These are phyloP conservation scores for Aphyosemion australe DNA, from an alignment of 2,113 vertebrate genomes.

Conservation along the genomic window DNA sequence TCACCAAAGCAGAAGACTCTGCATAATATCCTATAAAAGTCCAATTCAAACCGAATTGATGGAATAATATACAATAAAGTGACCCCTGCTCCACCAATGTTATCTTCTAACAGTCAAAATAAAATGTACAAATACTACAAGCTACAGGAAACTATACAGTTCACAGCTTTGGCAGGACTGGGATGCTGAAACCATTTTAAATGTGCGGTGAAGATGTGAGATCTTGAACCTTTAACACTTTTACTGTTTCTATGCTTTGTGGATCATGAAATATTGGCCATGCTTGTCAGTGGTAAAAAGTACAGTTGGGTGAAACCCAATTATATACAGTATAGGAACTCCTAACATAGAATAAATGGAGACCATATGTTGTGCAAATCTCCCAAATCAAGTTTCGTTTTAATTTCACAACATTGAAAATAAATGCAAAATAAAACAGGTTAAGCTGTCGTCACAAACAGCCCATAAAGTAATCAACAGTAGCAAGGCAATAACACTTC, in stretches of 20 bases:
- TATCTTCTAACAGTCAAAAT: constrained; percentile 49
- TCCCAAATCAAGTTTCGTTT: constrained; percentile 56
- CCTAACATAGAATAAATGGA: constrained; percentile 46
- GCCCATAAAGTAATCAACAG: constrained; percentile 34
- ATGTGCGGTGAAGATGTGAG: constrained; percentile 41
- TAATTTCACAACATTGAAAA: constrained; percentile 44
- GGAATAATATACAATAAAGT: constrained; percentile 80
- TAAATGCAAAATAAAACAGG: constrained; percentile 4
- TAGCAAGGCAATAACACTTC: constrained; percentile 63
- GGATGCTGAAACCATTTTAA: constrained; percentile 64
- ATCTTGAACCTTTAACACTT: constrained; percentile 35
- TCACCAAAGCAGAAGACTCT: constrained; percentile 86
- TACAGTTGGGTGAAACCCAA: constrained; percentile 33
- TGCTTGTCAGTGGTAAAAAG: constrained; percentile 52
- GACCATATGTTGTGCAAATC: constrained; percentile 69
- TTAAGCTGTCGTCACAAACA: constrained; percentile 31
- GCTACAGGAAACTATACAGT: constrained; percentile 81
- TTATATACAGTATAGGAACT: constrained; percentile 53
- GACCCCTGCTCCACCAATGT: constrained; percentile 22
- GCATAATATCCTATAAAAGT: constrained; percentile 84
- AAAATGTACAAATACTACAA: constrained; percentile 77
- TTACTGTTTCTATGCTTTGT: constrained; percentile 48
- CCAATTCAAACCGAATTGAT: constrained; percentile 90
- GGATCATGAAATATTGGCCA: constrained; percentile 57
- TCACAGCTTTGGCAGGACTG: constrained; percentile 83